Percentiles rank a stretch among this genome's conserved stretches.
Evolutionary conservation across 2,113 vertebrate genomes (phyloP).

Genomic region (Telmatochromis sp.): DNA sequence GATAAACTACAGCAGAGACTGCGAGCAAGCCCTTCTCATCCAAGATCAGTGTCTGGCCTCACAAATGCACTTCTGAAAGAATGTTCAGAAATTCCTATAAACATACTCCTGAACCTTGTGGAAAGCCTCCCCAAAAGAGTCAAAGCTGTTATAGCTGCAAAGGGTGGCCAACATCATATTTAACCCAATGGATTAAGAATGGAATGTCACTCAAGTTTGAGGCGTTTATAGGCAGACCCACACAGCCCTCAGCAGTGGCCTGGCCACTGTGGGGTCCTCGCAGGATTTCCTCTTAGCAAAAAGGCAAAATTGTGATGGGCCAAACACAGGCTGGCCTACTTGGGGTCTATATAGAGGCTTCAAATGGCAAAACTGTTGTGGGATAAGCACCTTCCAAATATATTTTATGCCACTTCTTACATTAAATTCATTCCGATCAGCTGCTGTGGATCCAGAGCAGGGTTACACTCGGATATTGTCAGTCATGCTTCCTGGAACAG

Average conservation of each 20-base stretch:
- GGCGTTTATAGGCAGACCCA: background rate
- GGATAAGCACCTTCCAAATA: background rate
- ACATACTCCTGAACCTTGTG: background rate
- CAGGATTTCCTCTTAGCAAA: accelerated
- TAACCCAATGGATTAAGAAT: background rate
- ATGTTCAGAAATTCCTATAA: background rate
- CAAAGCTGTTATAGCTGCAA: background rate
- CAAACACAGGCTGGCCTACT: background rate
- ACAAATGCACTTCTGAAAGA: background rate
- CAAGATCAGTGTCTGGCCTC: background rate
- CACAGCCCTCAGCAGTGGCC: background rate
- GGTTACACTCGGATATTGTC: background rate
- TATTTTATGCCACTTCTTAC: background rate
- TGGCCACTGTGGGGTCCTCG: background rate
- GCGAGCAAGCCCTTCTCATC: background rate
- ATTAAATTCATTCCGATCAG: background rate
- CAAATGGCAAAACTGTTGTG: background rate
- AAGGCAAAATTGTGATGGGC: background rate
- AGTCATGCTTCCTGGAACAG: background rate
- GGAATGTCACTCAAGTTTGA: background rate
- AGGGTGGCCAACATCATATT: background rate
- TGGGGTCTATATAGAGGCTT: background rate
- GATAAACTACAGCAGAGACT: background rate
- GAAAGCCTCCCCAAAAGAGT: background rate
- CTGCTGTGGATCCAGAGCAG: background rate